These are phyloP conservation scores for Lissonota sp. DNA, from an alignment of 2,888 invertebrate genomes.

Conservation along the genomic window DNA sequence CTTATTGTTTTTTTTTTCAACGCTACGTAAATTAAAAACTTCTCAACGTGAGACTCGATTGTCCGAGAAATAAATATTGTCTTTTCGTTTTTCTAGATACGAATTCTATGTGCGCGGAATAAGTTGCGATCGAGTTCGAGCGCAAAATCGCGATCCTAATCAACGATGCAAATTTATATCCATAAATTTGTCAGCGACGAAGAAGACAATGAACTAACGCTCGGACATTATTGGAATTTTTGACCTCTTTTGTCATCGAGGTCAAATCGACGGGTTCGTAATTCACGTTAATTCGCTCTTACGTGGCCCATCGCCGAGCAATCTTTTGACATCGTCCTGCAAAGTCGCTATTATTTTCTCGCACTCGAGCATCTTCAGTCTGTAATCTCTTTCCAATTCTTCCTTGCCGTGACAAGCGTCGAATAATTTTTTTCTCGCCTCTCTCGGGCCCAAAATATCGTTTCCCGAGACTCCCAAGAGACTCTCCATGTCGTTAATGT, in stretches of 20 bases:
- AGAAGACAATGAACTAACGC: too few relatives aligned
- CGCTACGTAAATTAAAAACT: background rate
- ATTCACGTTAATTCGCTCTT: conserved; percentile 17
- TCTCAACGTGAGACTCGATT: too few relatives aligned
- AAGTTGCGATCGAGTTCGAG: too few relatives aligned
- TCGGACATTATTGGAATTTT: too few relatives aligned
- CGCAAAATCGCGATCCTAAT: background rate
- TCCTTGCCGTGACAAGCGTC: conserved; percentile 87
- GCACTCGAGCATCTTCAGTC: conserved; percentile 80
- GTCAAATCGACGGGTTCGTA: background rate
- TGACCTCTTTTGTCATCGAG: background rate
- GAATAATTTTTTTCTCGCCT: conserved; percentile 87
- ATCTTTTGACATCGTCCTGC: conserved; percentile 83
- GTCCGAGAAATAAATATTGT: background rate
- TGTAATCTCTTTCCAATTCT: conserved; percentile 86
- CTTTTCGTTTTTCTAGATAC: conserved; percentile 1
- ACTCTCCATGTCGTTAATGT: conserved; percentile 90
- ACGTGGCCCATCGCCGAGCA: conserved; percentile 72
- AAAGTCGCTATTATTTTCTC: conserved; percentile 83
- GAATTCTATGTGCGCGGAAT: background rate
- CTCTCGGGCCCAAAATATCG: conserved; percentile 85
- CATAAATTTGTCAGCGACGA: background rate
- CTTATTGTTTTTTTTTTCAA: background rate
- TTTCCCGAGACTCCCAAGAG: conserved; percentile 87
- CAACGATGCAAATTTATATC: conserved; percentile 30